These are phyloP conservation scores for Scotopteryx bipunctaria DNA, from an alignment of 2,888 invertebrate species.

Conservation along the genomic window DNA sequence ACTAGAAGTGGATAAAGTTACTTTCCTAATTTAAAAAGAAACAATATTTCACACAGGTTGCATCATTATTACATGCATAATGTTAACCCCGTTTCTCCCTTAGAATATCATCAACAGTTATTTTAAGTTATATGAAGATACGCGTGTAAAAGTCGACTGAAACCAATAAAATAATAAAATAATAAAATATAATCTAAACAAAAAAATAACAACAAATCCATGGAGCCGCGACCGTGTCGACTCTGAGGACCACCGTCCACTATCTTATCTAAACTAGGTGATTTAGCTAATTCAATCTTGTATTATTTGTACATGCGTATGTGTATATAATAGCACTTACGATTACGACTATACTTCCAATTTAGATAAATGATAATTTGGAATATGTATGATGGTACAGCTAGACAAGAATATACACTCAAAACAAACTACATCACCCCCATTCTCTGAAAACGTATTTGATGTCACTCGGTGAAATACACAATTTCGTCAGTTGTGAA, in stretches of 20 bases:
- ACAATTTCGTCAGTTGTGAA: conserved; percentile 36
- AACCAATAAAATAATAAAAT: conserved; percentile 71
- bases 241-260: conserved; percentile 49
- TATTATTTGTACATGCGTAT: conserved; percentile 76
- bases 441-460: conserved; percentile 7
- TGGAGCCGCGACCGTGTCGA: conserved; percentile 51
- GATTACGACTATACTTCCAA: conserved; percentile 61
- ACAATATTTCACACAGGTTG: conserved; percentile 37
- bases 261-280: conserved; percentile 62
- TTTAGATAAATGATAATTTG: conserved; percentile 70
- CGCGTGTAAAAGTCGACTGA: conserved; percentile 64
- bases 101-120: conserved; percentile 57
- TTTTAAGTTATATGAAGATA: conserved; percentile 60
- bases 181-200: conserved; percentile 74
- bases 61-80: conserved; percentile 38
- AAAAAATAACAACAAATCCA: conserved; percentile 71
- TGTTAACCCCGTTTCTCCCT: conserved; percentile 45
- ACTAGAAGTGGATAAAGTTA: conserved; percentile 57
- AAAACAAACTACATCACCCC: conserved; percentile 10
- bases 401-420: conserved; percentile 27
- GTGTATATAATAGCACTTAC: conserved; percentile 70
- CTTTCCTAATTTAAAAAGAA: conserved; percentile 45
- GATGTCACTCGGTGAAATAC: conserved; percentile 27
- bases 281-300: conserved; percentile 73
- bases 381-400: conserved; percentile 49